phyloP scores from a whole-genome alignment of 1,140 invertebrate species.

The Atta colombica region DNA sequence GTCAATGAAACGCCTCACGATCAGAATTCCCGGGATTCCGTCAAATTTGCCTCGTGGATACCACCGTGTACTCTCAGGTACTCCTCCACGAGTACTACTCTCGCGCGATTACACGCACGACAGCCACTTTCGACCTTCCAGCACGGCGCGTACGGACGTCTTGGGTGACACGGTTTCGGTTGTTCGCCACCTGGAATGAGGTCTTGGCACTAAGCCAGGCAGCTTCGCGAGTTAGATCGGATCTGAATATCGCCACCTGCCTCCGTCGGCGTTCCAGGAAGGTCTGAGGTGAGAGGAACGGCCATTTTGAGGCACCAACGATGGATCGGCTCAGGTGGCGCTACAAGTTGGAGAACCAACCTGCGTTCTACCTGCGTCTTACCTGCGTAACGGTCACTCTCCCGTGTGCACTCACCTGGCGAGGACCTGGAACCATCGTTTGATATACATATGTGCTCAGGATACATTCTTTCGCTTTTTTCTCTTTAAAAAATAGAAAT shows the following conservation, averaged over 20 bases:
- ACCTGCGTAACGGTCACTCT: slow-evolving; percentile 68
- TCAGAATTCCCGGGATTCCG: not conserved
- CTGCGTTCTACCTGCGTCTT: slow-evolving; percentile 39
- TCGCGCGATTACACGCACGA: slow-evolving; percentile 10
- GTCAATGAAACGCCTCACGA: not conserved
- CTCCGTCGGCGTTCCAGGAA: slow-evolving; percentile 74
- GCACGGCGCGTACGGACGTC: slow-evolving; percentile 37
- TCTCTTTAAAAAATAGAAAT: not conserved
- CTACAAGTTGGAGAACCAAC: slow-evolving; percentile 68
- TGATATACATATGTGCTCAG: not conserved
- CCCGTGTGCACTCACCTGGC: slow-evolving; percentile 63
- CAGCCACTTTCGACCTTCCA: slow-evolving; percentile 58
- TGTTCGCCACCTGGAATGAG: slow-evolving; percentile 69
- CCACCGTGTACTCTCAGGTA: not conserved
- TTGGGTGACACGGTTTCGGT: slow-evolving; percentile 65
- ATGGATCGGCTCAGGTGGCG: slow-evolving; percentile 72
- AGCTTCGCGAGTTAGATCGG: slow-evolving; percentile 63
- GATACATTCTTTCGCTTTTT: not conserved
- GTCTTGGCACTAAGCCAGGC: slow-evolving; percentile 63
- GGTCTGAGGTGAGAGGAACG: slow-evolving; percentile 77
- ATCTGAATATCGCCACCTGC: slow-evolving; percentile 73
- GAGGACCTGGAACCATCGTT: slow-evolving; percentile 44
- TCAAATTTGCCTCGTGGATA: not conserved
- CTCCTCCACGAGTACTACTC: not conserved
- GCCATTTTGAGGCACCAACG: slow-evolving; percentile 75